Percentiles rank a stretch among this genome's conserved stretches.
Conservation (phyloP, 2,888 invertebrate genomes). For the Stenoptilia bipunctidactyla region DNA sequence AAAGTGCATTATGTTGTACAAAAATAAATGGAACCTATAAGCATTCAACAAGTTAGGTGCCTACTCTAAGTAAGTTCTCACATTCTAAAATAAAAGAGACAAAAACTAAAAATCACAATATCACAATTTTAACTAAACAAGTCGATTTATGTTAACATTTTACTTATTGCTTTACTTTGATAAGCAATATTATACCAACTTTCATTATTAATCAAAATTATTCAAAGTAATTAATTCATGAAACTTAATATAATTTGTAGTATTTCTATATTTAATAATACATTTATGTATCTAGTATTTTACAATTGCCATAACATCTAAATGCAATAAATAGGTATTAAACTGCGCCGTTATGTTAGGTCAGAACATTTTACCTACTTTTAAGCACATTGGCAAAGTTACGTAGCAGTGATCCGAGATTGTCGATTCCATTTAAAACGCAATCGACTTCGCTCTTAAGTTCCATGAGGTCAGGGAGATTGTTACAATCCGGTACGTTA, state of each 20-base stretch:
- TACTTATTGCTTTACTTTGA: constrained; percentile 46
- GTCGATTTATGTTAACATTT: constrained; percentile 37
- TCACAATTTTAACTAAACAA: constrained; percentile 63
- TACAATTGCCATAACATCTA: constrained; percentile 58
- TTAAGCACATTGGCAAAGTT: constrained; percentile 68
- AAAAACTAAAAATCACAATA: constrained; percentile 49
- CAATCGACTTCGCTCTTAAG: constrained; percentile 62
- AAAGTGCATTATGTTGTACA: constrained; percentile 55
- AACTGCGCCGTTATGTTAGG: constrained; percentile 23
- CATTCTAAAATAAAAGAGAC: constrained; percentile 29
- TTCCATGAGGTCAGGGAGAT: constrained; percentile 78
- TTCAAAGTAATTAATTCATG: constrained; percentile 1
- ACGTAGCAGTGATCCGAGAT: constrained; percentile 47
- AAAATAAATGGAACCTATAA: constrained; percentile 58
- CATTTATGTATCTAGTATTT: constrained; percentile 46
- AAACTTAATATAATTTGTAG: constrained; percentile 31
- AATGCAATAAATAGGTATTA: constrained; percentile 66
- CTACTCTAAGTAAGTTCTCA: constrained; percentile 31
- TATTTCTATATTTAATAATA: constrained; percentile 25
- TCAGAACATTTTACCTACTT: constrained; percentile 43
- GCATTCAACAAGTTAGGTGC: constrained; percentile 28
- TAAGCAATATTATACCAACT: constrained; percentile 34
- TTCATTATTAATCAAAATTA: constrained; percentile 36
- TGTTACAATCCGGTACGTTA: constrained; percentile 84
- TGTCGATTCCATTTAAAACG: constrained; percentile 43